Evolutionary conservation across 2,113 vertebrate species (phyloP).

Genomic region (Labeo rohita): DNA sequence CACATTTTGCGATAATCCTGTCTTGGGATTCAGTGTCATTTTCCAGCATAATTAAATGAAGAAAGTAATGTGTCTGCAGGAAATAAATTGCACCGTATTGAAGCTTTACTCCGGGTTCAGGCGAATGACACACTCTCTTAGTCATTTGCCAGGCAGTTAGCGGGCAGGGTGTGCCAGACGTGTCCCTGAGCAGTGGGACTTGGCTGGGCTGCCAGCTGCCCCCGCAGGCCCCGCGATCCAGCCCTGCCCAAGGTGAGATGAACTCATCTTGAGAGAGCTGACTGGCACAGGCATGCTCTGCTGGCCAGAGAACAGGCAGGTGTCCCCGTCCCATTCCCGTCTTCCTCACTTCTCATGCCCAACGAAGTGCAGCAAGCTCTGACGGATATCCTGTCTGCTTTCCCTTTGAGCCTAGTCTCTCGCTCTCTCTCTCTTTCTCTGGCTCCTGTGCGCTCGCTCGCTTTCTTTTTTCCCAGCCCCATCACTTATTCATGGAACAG

Average conservation of each 20-base stretch:
- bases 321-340: conserved; percentile 47
- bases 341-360: conserved; percentile 39
- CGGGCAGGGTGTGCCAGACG: conserved; percentile 53
- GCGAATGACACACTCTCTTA: conserved; percentile 16
- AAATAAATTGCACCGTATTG: conserved; percentile 3
- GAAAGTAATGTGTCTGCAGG: conserved; percentile 5
- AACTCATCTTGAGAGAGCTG: conserved; percentile 53
- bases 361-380: conserved; percentile 52
- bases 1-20: background rate
- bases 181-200: conserved; percentile 51
- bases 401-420: conserved; percentile 34
- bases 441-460: background rate
- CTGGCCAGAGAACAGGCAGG: conserved; percentile 49
- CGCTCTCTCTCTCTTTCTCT: conserved; percentile 1
- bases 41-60: conserved; percentile 56
- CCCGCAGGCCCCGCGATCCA: conserved; percentile 40
- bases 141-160: conserved; percentile 51
- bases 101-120: background rate
- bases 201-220: conserved; percentile 45
- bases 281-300: conserved; percentile 39
- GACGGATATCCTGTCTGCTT: conserved; percentile 53
- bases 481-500: conserved; percentile 60
- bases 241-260: conserved; percentile 48
- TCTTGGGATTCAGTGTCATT: conserved; percentile 25
- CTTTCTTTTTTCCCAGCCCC: conserved; percentile 47